Base-by-base conservation (phyloP, 2,888 invertebrate species). In the Drosophila monieri region DNA sequence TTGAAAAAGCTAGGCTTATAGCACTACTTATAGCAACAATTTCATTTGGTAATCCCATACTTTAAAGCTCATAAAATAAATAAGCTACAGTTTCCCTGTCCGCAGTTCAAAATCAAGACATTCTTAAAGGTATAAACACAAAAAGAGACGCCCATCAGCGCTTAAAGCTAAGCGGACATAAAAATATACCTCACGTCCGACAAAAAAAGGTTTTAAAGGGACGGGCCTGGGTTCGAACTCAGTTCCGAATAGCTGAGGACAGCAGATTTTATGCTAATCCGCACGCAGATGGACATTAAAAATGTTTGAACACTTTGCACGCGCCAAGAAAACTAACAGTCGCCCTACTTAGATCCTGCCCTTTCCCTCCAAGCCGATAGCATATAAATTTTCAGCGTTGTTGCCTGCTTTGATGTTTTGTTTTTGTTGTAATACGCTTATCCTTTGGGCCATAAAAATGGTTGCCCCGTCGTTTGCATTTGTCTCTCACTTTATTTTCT, bases 251-350 rank as follows among this genome's bases (percentile, higher is more conserved):
- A 27, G 49, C 35, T n/a, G n/a, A 49, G 62, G 52, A 62, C 71
- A 54, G 61, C 66, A 76, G 68, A 66, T 80, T 80, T 77, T 76
- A 84, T 80, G 80, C 78, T 84, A 80, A 80, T 80, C 84, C 76
- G 59, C 76, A 74, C 72, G 65, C 74, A 80, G 84, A 80, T 74
- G 80, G 80, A 80, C 84, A 80, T 80, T 84, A 80, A 84, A 80
- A 80, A 76, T 84, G 77, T 74, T 64, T 80, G 59, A 76, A 72
- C 74, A 66, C 53, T 73, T 76, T 74, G 49, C 78, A 78, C 68
- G 80, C 80, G 83, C 65, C 74, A 61, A 49, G 67, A 49, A 61
- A 56, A 66, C 47, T 46, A 47, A 8, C 57, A 37, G 52, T 39
- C 12, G 48, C 25, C 21, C 9, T 41, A n/a, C 6, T 46, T 15